A percentile compares a stretch with the other conserved stretches of the same genome.
phyloP scores from a whole-genome alignment of 1,140 invertebrate species.

The Sitodiplosis mosellana region DNA sequence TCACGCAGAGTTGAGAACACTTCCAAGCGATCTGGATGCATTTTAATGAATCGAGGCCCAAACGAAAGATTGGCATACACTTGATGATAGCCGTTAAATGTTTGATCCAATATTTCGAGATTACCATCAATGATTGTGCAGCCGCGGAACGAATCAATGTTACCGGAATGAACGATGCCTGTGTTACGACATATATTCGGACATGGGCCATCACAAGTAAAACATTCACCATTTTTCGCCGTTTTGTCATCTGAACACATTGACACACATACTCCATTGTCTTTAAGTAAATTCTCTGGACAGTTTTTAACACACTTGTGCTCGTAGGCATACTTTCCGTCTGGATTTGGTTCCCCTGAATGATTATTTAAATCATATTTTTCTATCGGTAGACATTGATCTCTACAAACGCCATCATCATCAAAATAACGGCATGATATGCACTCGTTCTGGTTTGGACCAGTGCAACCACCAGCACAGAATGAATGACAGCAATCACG shows the following conservation, averaged over 20 bases:
- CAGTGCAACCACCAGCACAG: slow-evolving; percentile 88
- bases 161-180: slow-evolving; percentile 62
- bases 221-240: slow-evolving; percentile 73
- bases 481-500: slow-evolving; percentile 91
- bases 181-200: slow-evolving; percentile 74
- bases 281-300: slow-evolving; percentile 80
- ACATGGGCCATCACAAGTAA: slow-evolving; percentile 84
- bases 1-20: slow-evolving; percentile 83
- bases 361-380: slow-evolving; percentile 82
- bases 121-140: slow-evolving; percentile 92
- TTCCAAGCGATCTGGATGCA: slow-evolving; percentile 72
- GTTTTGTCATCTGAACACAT: slow-evolving; percentile 80
- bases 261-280: slow-evolving; percentile 83
- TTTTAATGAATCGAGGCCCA: slow-evolving; percentile 49
- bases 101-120: slow-evolving; percentile 74
- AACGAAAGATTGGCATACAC: slow-evolving; percentile 64
- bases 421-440: slow-evolving; percentile 90
- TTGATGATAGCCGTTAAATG: slow-evolving; percentile 75
- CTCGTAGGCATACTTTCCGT: slow-evolving; percentile 90
- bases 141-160: slow-evolving; percentile 74
- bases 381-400: slow-evolving; percentile 87
- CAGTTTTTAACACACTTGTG: slow-evolving; percentile 90
- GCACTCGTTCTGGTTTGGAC: slow-evolving; percentile 84
- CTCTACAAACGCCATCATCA: slow-evolving; percentile 85
- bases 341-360: slow-evolving; percentile 77